Conservation (phyloP, 2,797 vertebrate species). For the Mormyrus proboscirostris region DNA sequence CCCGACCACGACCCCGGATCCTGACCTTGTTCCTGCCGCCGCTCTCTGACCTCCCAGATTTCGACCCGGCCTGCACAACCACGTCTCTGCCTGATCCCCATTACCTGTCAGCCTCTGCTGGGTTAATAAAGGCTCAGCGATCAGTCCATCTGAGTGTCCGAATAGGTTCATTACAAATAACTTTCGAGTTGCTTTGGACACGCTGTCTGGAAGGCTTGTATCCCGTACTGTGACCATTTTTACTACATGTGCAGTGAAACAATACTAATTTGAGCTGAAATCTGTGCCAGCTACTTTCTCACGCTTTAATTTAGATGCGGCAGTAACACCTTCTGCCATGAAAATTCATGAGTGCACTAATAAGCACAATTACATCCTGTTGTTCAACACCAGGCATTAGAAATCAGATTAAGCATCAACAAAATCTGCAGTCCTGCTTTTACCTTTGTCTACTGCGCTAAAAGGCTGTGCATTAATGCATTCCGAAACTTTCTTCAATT, state of each 20-base stretch:
- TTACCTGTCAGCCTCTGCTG: neutral
- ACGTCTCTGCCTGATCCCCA: neutral
- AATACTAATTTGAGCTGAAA: neutral
- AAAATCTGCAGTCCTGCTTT: neutral
- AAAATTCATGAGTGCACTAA: neutral
- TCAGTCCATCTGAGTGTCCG: neutral
- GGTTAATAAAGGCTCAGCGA: neutral
- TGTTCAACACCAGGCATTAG: neutral
- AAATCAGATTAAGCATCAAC: neutral
- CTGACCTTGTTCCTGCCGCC: neutral
- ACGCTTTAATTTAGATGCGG: neutral
- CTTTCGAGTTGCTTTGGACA: neutral
- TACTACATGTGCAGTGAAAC: neutral
- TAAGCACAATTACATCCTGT: neutral
- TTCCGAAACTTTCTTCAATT: neutral
- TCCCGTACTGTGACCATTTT: neutral
- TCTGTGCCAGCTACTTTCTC: neutral
- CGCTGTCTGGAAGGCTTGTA: neutral
- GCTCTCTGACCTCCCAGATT: neutral
- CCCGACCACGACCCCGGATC: neutral
- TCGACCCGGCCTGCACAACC: neutral
- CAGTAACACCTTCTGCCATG: neutral
- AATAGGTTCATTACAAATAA: neutral
- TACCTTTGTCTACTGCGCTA: neutral
- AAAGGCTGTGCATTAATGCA: neutral